Evolutionary conservation across 23 tunicate species (phyloP).

Genomic region (Phallusia fumigata): DNA sequence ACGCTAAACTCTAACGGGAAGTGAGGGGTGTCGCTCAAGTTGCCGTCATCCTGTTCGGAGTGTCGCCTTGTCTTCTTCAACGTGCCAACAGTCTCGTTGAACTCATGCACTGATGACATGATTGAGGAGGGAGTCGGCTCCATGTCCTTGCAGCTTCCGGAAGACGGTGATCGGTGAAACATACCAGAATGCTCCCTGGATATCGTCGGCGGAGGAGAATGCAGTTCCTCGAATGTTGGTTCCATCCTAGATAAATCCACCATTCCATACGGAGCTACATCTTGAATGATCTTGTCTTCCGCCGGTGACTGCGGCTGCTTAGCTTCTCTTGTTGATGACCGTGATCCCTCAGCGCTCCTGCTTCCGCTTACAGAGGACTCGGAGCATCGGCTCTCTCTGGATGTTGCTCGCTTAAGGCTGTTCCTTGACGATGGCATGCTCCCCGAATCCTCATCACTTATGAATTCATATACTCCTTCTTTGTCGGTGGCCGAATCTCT

Average conservation of each 20-base stretch:
- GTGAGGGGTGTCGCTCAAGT: constrained; percentile 34
- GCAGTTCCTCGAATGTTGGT: constrained; percentile 26
- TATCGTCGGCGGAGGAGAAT: neutral
- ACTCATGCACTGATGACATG: constrained; percentile 49
- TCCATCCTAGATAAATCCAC: constrained; percentile 67
- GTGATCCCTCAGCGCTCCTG: constrained; percentile 5
- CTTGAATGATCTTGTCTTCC: constrained; percentile 30
- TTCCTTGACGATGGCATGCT: neutral
- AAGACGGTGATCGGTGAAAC: neutral
- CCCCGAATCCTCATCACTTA: constrained; percentile 22
- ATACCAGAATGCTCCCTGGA: constrained; percentile 9
- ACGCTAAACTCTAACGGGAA: constrained; percentile 42
- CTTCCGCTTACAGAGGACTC: constrained; percentile 16
- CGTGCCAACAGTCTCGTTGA: constrained; percentile 36
- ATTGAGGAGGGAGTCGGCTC: constrained; percentile 57
- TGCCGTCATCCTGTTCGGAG: neutral
- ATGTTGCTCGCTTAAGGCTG: constrained; percentile 16
- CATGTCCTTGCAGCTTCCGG: constrained; percentile 5
- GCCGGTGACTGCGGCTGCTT: neutral
- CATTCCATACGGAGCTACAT: constrained; percentile 83
- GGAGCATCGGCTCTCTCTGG: constrained; percentile 22
- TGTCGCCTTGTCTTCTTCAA: constrained; percentile 10
- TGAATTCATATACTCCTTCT: constrained; percentile 26
- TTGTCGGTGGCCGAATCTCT: neutral
- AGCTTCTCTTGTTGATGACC: neutral